Evolutionary conservation across 2,888 invertebrate species (phyloP).

Genomic region (Choristoneura rosaceana): DNA sequence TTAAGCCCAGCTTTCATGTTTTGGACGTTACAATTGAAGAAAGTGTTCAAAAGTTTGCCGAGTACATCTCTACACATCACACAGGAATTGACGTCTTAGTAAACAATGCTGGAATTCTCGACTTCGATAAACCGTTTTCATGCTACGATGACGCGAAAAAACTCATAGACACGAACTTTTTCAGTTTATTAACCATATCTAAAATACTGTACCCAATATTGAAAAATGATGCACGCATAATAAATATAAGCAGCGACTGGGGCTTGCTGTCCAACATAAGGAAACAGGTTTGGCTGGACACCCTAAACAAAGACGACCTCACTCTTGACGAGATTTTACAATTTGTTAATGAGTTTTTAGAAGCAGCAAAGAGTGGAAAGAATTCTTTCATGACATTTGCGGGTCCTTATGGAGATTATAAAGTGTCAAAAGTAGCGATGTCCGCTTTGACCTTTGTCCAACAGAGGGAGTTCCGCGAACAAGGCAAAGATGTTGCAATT

Average conservation of each 20-base stretch:
- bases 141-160: constrained; percentile 89
- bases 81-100: constrained; percentile 90
- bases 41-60: constrained; percentile 86
- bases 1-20: constrained; percentile 87
- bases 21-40: constrained; percentile 88
- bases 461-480: constrained; percentile 77
- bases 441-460: constrained; percentile 81
- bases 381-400: constrained; percentile 74
- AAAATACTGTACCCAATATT: constrained; percentile 89
- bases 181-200: constrained; percentile 87
- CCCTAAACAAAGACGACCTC: constrained; percentile 75
- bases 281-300: constrained; percentile 78
- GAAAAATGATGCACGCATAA: constrained; percentile 88
- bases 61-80: constrained; percentile 86
- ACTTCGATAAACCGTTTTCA: constrained; percentile 87
- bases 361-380: constrained; percentile 81
- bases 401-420: constrained; percentile 79
- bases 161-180: constrained; percentile 90
- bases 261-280: constrained; percentile 81
- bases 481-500: constrained; percentile 77
- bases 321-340: constrained; percentile 80
- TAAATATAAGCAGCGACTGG: constrained; percentile 89
- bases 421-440: constrained; percentile 81
- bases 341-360: constrained; percentile 85
- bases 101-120: constrained; percentile 92